These are phyloP conservation scores for Anguilla rostrata DNA, from an alignment of 2,113 vertebrate species.

Conservation along the genomic window DNA sequence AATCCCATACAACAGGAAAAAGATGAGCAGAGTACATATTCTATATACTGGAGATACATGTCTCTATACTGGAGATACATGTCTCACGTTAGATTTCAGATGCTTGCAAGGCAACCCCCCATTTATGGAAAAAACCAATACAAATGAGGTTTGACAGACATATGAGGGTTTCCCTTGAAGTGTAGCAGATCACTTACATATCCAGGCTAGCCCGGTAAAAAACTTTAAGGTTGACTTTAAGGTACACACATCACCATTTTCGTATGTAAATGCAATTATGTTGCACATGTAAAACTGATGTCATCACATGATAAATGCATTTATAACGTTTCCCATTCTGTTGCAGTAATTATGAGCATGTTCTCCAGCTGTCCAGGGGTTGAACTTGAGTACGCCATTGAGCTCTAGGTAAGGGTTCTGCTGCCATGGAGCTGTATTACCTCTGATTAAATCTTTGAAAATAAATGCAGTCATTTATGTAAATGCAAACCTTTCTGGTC, in stretches of 20 bases:
- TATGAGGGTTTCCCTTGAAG: background rate
- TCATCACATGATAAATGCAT: background rate
- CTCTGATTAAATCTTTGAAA: slow-evolving; percentile 54
- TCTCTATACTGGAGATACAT: background rate
- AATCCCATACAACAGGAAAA: background rate
- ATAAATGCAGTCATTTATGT: slow-evolving; percentile 42
- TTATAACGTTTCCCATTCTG: background rate
- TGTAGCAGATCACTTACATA: slow-evolving; percentile 18
- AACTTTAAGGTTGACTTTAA: background rate
- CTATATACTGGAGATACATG: background rate
- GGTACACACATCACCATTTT: background rate
- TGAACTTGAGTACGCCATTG: background rate
- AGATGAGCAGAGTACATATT: background rate
- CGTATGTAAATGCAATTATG: slow-evolving; percentile 9
- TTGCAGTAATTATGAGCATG: background rate
- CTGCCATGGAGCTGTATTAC: slow-evolving; percentile 23
- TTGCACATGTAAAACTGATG: background rate
- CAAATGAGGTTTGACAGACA: background rate
- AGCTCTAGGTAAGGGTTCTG: slow-evolving; percentile 32
- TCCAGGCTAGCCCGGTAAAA: background rate
- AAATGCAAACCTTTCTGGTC: slow-evolving; percentile 54
- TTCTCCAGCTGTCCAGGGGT: background rate
- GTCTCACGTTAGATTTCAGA: background rate
- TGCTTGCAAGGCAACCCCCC: background rate
- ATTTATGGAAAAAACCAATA: background rate